Conservation (phyloP, 2,888 invertebrate genomes). For the Germaria angustata region DNA sequence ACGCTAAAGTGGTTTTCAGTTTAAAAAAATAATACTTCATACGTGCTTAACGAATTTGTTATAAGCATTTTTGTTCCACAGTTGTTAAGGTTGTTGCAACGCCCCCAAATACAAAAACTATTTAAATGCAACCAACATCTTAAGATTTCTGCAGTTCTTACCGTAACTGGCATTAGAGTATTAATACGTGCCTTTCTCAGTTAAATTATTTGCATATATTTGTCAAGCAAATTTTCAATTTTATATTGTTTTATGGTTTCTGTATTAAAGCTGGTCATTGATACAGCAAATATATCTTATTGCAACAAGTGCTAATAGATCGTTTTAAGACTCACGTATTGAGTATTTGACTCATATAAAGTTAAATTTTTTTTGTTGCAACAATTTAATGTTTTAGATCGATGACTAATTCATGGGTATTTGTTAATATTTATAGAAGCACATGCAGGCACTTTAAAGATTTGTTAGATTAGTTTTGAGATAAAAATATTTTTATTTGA, state of each 20-base stretch:
- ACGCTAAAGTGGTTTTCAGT: neutral
- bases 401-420: slow-evolving; percentile 62
- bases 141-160: neutral
- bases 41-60: slow-evolving; percentile 21
- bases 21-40: slow-evolving; percentile 13
- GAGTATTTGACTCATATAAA: slow-evolving; percentile 27
- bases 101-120: slow-evolving; percentile 42
- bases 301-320: slow-evolving; percentile 61
- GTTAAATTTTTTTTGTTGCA: slow-evolving; percentile 9
- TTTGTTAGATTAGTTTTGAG: slow-evolving; percentile 27
- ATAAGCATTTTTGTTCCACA: neutral
- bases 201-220: neutral
- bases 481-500: slow-evolving; percentile 29
- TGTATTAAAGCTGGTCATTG: slow-evolving; percentile 15
- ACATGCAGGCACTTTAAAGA: slow-evolving; percentile 34
- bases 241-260: slow-evolving; percentile 13
- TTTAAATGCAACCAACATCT: neutral
- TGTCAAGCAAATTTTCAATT: neutral
- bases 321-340: slow-evolving; percentile 55
- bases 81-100: slow-evolving; percentile 39
- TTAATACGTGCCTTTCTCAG: slow-evolving; percentile 38
- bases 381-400: slow-evolving; percentile 53
- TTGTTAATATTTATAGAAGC: slow-evolving; percentile 2
- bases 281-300: slow-evolving; percentile 15
- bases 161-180: neutral